Conservation (phyloP, 2,113 vertebrate genomes). For the Podiceps cristatus region DNA sequence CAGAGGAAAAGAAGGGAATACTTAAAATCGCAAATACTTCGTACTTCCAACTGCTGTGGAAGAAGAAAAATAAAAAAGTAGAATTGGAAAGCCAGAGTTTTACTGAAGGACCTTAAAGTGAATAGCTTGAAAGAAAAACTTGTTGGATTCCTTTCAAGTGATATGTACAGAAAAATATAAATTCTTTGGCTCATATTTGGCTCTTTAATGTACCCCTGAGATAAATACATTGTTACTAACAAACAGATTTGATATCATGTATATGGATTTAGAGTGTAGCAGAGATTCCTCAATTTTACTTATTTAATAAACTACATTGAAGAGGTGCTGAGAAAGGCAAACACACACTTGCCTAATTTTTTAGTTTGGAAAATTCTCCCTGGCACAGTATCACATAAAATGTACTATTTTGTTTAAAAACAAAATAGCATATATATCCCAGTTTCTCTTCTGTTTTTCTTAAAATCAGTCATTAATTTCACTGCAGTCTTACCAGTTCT, state of each 20-base stretch:
- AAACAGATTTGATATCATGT: neutral
- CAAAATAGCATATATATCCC: neutral
- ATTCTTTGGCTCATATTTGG: neutral
- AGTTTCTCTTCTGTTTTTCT: neutral
- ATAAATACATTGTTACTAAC: neutral
- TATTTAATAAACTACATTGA: neutral
- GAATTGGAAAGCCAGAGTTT: neutral
- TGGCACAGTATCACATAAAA: neutral
- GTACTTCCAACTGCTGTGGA: neutral
- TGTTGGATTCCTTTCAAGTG: neutral
- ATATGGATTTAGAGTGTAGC: neutral
- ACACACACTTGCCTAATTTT: neutral
- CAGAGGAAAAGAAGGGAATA: neutral
- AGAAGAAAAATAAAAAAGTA: neutral
- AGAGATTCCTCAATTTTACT: neutral
- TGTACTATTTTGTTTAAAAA: neutral
- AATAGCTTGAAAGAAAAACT: neutral
- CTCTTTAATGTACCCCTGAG: neutral
- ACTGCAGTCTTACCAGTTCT: neutral
- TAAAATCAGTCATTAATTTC: neutral
- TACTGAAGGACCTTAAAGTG: neutral
- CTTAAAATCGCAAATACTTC: conserved; percentile 3
- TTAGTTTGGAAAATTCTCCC: neutral
- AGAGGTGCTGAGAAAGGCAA: neutral
- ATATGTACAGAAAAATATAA: neutral